A percentile compares a stretch with the other conserved stretches of the same genome.
These are phyloP conservation scores for Hirtodrosophila cameraria DNA, from an alignment of 2,888 invertebrate genomes.

Conservation along the genomic window DNA sequence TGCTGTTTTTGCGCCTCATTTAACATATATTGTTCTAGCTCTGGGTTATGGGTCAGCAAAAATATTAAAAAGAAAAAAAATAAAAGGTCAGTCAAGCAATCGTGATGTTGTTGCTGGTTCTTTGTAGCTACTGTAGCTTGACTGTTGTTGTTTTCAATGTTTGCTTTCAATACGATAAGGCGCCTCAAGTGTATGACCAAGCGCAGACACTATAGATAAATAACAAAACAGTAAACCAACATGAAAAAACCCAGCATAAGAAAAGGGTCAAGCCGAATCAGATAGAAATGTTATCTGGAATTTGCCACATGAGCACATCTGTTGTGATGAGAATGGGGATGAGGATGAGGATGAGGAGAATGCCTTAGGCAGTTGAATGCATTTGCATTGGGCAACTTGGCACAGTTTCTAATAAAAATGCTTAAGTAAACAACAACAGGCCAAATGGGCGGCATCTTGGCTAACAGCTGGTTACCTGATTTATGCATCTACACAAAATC, in stretches of 20 bases:
- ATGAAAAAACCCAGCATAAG: conserved; percentile 22
- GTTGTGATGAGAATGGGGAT: conserved; percentile 13
- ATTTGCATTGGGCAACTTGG: conserved; percentile 43
- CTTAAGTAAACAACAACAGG: conserved; percentile 40
- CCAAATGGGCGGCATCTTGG: conserved; percentile 47
- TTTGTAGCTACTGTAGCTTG: conserved; percentile 38
- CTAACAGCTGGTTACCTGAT: conserved; percentile 71
- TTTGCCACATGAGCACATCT: conserved; percentile 48
- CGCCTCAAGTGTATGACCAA: conserved; percentile 33
- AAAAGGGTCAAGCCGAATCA: conserved; percentile 56
- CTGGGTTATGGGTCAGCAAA: conserved; percentile 68
- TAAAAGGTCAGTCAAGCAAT: conserved; percentile 70
- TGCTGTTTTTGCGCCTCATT: conserved; percentile 6
- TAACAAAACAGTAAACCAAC: conserved; percentile 14
- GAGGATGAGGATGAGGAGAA: conserved; percentile 2
- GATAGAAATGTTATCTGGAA: conserved; percentile 21
- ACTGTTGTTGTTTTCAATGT: conserved; percentile 17
- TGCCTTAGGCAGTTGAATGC: conserved; percentile 15
- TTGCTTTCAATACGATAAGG: conserved; percentile 51
- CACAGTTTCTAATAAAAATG: conserved; percentile 40
- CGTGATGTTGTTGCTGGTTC: conserved; percentile 23
- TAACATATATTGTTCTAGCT: conserved; percentile 11
- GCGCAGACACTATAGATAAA: conserved; percentile 37
- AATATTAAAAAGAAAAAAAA: conserved; percentile 66
- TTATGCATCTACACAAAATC: conserved; percentile 57